Evolutionary conservation across 2,113 vertebrate genomes (phyloP), one percentile per base, ranked within the genome.

Genomic region (Lethenteron reissneri): DNA sequence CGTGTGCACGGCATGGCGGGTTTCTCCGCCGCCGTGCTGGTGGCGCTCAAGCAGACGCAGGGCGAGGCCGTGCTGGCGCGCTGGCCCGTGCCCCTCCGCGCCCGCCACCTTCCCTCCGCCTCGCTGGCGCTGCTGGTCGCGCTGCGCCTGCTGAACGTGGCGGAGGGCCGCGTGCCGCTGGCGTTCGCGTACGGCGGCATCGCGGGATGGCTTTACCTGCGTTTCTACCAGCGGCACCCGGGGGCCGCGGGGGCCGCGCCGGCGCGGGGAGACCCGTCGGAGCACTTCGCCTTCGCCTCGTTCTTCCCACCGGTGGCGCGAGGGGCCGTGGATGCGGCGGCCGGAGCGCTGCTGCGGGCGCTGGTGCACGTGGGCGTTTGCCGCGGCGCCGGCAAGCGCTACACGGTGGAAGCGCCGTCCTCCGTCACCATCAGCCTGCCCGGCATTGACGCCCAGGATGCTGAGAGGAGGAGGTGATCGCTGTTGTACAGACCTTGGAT

Each of bases 351-450:
- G 69, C 90, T 97, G 41, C 3, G 87, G 1, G 73, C 83, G n/a
- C 81, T 99, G 73, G 94, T 99, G 73, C 95, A 94, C 77, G 79
- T 92, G 5, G 87, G 84, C 74, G 77, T 99, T 70, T 99, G 94
- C 76, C 84, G 91, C 78, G 94, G 92, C 80, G 92, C 94, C 4
- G 92, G 96, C 73, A 99, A 97, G 78, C 83, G 92, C 69, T 99
- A 99, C 0, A 92, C 97, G 1, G 94, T 99, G 56, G 92, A 92
- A 0, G 92, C 94, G 0, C 94, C 94, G 0, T 96, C 94, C 0
- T 95, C 94, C 75, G 97, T 99, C 80, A 97, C 94, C 15, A 99
- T 99, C 82, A 99, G 91, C 77, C 81, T 97, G 76, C 92, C 94
- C 0, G 91, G 92, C 60, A 97, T 90, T 0, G 94, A 99, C 80